phyloP scores from a whole-genome alignment of 2,888 invertebrate species.

The Acrobasis suavella region DNA sequence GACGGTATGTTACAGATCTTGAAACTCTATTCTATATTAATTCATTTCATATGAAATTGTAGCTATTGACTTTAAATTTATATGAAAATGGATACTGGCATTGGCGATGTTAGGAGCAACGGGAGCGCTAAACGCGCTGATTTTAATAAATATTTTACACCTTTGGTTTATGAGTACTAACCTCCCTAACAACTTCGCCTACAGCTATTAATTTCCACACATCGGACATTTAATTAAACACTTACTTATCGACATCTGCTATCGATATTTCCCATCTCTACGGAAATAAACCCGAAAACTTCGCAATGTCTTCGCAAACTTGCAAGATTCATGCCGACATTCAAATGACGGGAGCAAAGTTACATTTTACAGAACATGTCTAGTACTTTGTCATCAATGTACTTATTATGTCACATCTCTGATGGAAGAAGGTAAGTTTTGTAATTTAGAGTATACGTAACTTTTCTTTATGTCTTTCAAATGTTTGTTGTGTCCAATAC shows the following conservation, averaged over 20 bases:
- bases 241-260: neutral
- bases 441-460: no score
- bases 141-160: no score
- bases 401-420: neutral
- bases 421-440: neutral
- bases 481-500: no score
- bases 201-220: neutral
- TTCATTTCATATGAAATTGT: no score
- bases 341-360: slow-evolving; percentile 7
- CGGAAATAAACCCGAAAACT: slow-evolving; percentile 6
- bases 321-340: slow-evolving; percentile 1
- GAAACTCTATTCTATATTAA: no score
- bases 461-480: no score
- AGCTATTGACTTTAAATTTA: no score
- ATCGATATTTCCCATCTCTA: slow-evolving; percentile 10
- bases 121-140: no score
- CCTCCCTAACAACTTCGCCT: neutral
- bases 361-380: neutral
- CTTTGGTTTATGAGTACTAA: no score
- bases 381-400: neutral
- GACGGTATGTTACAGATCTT: no score
- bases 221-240: slow-evolving; percentile 7
- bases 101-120: no score
- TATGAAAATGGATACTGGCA: no score
- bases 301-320: slow-evolving; percentile 14